Evolutionary conservation across 1,140 invertebrate genomes (phyloP), one percentile per base, ranked within the genome.

Genomic region (Melipona quadrifasciata): DNA sequence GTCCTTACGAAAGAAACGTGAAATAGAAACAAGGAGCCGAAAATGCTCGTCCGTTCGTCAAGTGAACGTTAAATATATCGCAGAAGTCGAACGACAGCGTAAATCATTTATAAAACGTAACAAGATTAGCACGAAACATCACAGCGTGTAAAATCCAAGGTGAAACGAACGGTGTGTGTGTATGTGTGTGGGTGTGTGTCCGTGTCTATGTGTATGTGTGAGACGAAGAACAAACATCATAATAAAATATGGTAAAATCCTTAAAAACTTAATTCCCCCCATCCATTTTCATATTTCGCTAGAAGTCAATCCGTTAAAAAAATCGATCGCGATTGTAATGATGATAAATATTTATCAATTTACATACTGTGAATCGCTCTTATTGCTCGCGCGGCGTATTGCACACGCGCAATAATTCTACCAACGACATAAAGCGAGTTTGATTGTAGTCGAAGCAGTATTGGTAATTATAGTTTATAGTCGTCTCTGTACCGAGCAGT

Each of bases 51-150:
- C 73, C 51, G 78, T 57, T 67, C 78, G 68, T 51, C 47, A 68
- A 73, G 39, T 31, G 76, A 73, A 73, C 57, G 24, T 55, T 65
- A 79, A 79, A 72, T 39, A 84, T 64, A 84, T 64, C 57, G 82
- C 53, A 84, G 16, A 67, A 84, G 55, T 80, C 34, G 57, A 73
- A 84, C 78, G 53, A 55, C 24, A 84, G 58, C 78, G 61, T 84
- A 84, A 79, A 84, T 84, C 61, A 68, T 73, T 47, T 84, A 84
- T 74, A 61, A 84, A 84, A 84, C 83, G 83, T 84, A 84, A 84
- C 83, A 84, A 84, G 83, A 80, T 80, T 80, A 80, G 68, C 78
- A 79, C 83, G 70, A 80, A 73, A 80, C 83, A 84, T 84, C 83
- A 84, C 83, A 84, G 83, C 61, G 83, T 74, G 78, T 80, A 65